Base-by-base conservation (phyloP, 2,888 invertebrate genomes). In the Volucella inanis region DNA sequence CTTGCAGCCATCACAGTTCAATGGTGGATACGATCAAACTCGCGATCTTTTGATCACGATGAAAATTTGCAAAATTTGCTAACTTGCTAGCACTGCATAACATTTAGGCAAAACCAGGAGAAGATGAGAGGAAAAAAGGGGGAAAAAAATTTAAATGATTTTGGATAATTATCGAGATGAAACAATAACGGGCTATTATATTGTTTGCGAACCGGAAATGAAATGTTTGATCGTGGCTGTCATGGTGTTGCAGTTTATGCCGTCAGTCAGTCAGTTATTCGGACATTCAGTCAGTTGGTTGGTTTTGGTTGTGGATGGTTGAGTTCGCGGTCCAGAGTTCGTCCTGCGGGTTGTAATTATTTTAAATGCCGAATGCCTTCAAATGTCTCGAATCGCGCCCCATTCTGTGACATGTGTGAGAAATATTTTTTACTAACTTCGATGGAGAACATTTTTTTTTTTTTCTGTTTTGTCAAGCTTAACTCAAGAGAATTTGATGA, bases 171-270 rank as follows among this genome's bases (percentile, higher is more conserved):
- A 85, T 85, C 85, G 81, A 85, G 85, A 85, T 85, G 85, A 80
- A 85, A 85, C 85, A 85, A 85, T 85, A 85, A 85, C 85, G 85
- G 85, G 76, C 85, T 85, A 85, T 85, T 85, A 85, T 81, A 85
- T 85, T 81, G 85, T 85, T 85, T 85, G 85, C 76, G 62, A 85
- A 80, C 85, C 85, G 85, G 85, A 85, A 85, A 85, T 72, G 76
- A 81, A 85, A 81, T 81, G 85, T 85, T 85, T 85, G 85, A 85
- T 85, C 85, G 81, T 81, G 85, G 67, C 85, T 85, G 85, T 85
- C 85, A 81, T 72, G 85, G 76, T 71, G 62, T 47, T 57, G 68
- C 81, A 77, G 64, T 81, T 85, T 85, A 81, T 55, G 72, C 76
- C 81, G 85, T 85, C 85, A 85, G 62, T 85, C 85, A 85, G 81